Evolutionary conservation across 1,140 invertebrate genomes (phyloP).

Genomic region (Platorchestia sp.): DNA sequence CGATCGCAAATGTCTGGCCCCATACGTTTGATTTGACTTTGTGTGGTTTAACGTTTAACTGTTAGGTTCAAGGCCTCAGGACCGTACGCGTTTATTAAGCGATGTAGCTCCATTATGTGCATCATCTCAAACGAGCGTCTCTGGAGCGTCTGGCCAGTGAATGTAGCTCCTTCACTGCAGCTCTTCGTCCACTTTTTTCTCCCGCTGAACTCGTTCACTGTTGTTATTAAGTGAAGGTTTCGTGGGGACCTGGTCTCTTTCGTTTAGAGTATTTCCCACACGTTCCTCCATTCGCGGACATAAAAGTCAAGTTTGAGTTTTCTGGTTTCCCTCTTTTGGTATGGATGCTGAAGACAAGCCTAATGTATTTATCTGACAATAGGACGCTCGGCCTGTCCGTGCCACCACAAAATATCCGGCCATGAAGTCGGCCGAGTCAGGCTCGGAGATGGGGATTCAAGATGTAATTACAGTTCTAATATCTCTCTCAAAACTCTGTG

Average conservation of each 20-base stretch:
- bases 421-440: constrained; percentile 22
- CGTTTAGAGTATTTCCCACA: not conserved
- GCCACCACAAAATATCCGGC: constrained; percentile 34
- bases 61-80: too few relatives aligned
- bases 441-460: constrained; percentile 50
- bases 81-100: too few relatives aligned
- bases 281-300: not conserved
- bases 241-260: not conserved
- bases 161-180: not conserved
- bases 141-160: not conserved
- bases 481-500: constrained; percentile 54
- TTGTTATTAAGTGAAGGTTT: not conserved
- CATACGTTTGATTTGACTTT: too few relatives aligned
- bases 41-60: too few relatives aligned
- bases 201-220: not conserved
- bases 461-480: constrained; percentile 55
- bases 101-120: too few relatives aligned
- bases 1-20: too few relatives aligned
- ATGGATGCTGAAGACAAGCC: not conserved
- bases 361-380: constrained; percentile 27
- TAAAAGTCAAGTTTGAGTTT: not conserved
- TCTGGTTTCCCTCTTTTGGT: not conserved
- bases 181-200: not conserved
- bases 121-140: not conserved
- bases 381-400: not conserved